Percentiles rank a stretch among this genome's conserved stretches.
These are phyloP conservation scores for Atherinomorus stipes DNA, from an alignment of 2,113 vertebrate genomes.

Conservation along the genomic window DNA sequence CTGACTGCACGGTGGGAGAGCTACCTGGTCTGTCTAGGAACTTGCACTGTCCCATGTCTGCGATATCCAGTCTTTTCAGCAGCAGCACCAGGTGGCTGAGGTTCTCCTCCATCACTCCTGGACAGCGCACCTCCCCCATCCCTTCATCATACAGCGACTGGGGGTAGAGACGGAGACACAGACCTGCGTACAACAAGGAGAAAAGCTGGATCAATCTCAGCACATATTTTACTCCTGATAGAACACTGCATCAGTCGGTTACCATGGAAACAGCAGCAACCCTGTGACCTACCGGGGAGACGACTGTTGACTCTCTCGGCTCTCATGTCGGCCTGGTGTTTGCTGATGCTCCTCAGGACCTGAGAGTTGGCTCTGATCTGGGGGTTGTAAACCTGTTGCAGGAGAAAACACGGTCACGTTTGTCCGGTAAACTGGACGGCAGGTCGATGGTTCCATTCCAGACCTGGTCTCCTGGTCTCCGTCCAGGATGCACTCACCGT, in stretches of 20 bases:
- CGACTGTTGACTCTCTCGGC: conserved; percentile 81
- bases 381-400: conserved; percentile 91
- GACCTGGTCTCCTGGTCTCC: not conserved
- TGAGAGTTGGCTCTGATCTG: conserved; percentile 93
- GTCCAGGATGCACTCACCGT: conserved; percentile 83
- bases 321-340: conserved; percentile 90
- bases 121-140: conserved; percentile 85
- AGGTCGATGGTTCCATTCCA: not conserved
- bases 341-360: conserved; percentile 90
- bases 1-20: not conserved
- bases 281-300: conserved; percentile 78
- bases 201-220: no score
- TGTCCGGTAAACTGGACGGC: no score
- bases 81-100: conserved; percentile 89
- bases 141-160: conserved; percentile 83
- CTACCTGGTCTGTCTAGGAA: conserved; percentile 91
- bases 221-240: no score
- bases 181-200: conserved; percentile 77
- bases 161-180: conserved; percentile 91
- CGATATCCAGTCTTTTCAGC: conserved; percentile 92
- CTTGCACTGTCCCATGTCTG: conserved; percentile 89
- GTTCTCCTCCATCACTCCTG: conserved; percentile 90
- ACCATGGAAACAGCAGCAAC: not conserved
- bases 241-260: not conserved
- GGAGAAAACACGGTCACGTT: no score